Base-by-base conservation (phyloP, 2,888 invertebrate genomes). In the Melanargia galathea region DNA sequence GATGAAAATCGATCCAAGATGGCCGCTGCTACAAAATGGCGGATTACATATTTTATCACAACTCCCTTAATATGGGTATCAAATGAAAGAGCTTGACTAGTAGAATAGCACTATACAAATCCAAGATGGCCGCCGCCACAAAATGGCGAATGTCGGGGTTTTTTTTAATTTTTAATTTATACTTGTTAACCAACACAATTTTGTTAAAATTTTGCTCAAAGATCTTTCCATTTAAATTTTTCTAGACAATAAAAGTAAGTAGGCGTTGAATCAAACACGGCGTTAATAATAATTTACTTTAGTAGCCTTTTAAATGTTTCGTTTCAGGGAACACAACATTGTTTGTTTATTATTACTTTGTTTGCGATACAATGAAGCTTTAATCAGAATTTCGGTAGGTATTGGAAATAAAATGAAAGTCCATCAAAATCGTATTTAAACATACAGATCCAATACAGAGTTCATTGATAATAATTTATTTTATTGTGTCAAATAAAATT, bases 301-400 rank as follows among this genome's bases (percentile, higher is more conserved):
- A 26, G 49, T 30, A n/a, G n/a, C 16, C 24, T 16, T 5, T 49
- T 49, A 26, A 49, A 49, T 49, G n/a, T 16, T 30, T 49, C 8
- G 8, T n/a, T 49, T 26, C n/a, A 3, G 16, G 8, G 30, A 48
- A 49, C 1, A 49, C 26, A 49, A 49, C n/a, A 30, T 30, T 26
- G 49, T 30, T 30, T 13, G n/a, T 49, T 16, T 16, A 30, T 33
- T 51, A 18, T 51, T 33, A 18, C 33, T 26, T 51, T 33, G 51
- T 51, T 51, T 33, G 51, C 51, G 18, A 51, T 33, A 51, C 51
- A 51, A 24, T 46, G 24, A 18, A 18, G 33, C 51, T 51, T 30
- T 11, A 18, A 18, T 51, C 10, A 33, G 7, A 49, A 20, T 49
- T 46, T 49, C 16, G 1, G 16, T 45, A 13, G 11, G 22, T 26